Evolutionary conservation across 2,888 invertebrate species (phyloP).

Genomic region (Notodonta ziczac): DNA sequence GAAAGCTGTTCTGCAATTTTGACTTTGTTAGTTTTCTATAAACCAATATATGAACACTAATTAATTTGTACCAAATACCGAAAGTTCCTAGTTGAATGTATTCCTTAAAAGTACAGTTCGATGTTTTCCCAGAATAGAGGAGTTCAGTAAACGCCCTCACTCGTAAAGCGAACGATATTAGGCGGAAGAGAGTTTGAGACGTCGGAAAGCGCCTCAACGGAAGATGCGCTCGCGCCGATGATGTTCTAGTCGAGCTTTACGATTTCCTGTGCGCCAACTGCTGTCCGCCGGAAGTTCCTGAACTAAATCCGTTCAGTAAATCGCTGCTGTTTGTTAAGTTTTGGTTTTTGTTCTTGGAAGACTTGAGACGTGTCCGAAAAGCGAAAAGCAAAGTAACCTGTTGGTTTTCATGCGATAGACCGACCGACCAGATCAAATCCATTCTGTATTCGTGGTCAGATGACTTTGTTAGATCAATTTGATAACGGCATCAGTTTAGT

Average conservation of each 20-base stretch:
- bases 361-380: no score
- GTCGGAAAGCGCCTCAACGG: slow-evolving; percentile 74
- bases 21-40: no score
- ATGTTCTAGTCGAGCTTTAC: slow-evolving; percentile 78
- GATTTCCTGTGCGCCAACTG: slow-evolving; percentile 73
- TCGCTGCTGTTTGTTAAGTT: slow-evolving; percentile 37
- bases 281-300: slow-evolving; percentile 44
- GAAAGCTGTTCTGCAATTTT: no score
- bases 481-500: no score
- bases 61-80: not conserved
- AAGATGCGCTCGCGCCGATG: slow-evolving; percentile 69
- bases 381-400: no score
- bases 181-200: slow-evolving; percentile 67
- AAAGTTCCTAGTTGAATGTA: not conserved
- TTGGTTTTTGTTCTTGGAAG: not conserved
- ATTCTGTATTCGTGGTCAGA: no score
- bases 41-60: not conserved
- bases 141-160: slow-evolving; percentile 59
- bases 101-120: slow-evolving; percentile 12
- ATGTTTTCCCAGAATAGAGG: slow-evolving; percentile 54
- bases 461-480: no score
- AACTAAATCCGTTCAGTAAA: slow-evolving; percentile 55
- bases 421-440: no score
- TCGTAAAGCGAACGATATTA: slow-evolving; percentile 66
- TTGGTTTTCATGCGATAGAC: no score